Base-by-base conservation (phyloP, 2,113 vertebrate genomes). In the Rhabdomys dilectus region DNA sequence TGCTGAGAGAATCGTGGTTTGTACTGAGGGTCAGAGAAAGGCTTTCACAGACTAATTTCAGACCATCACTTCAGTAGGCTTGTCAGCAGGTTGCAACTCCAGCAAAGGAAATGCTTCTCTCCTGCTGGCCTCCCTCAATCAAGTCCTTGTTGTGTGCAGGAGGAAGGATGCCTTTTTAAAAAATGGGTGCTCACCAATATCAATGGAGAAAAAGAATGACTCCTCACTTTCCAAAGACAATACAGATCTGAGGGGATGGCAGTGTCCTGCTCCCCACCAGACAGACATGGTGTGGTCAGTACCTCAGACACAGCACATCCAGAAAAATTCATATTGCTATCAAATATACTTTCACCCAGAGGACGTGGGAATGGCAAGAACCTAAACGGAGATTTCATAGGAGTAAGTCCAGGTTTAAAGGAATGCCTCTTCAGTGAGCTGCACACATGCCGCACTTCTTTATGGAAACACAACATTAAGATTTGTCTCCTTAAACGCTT, bases 401-500 rank as follows among this genome's bases (percentile, higher is more conserved):
- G 64, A 51, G 17, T 86, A 75, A 84, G 34, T 76, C n/a, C 66
- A 39, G 89, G 66, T 91, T 95, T 76, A 80, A 96, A 85, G 56
- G 72, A 86, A 89, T 78, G 51, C 78, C 58, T 78, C 36, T 48
- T 75, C 58, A 62, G 48, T 64, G 70, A 85, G 84, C 85, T 95
- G 78, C 94, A 91, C 3, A 87, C 94, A 93, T 1, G 81, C 7
- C 36, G 53, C 70, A 56, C 36, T 76, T 95, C 82, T 92, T 96
- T 92, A 96, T 64, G 72, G 68, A 81, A 92, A 13, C 70, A 92
- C 36, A 88, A 89, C 39, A 48, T n/a, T 76, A 89, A 95, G 78
- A 76, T 39, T 58, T 92, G 80, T 86, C 70, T 81, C 85, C 66
- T 42, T 70, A 88, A 95, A 89, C 86, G 53, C 22, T 76, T 91